These are phyloP conservation scores for Salvelinus alpinus DNA, from an alignment of 2,113 vertebrate species.

Conservation along the genomic window DNA sequence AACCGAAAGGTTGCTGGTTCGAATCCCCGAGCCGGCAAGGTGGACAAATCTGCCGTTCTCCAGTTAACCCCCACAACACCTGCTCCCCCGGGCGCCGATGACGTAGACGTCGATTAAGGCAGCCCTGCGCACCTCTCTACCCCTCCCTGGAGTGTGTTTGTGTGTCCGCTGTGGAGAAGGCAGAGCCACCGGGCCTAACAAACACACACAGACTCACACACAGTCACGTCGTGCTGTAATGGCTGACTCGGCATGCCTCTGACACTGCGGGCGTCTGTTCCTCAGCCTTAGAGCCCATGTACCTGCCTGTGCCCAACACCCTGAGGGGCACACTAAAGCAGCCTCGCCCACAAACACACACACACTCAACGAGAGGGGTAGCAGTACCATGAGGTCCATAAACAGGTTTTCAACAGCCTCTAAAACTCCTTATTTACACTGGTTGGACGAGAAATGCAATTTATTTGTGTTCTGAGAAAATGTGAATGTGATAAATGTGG, in stretches of 20 bases:
- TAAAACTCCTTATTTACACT: conserved; percentile 22
- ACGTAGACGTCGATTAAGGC: too few species aligned
- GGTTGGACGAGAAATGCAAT: neutral
- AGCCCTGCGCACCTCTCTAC: too few species aligned
- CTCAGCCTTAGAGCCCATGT: neutral
- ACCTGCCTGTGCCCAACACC: neutral
- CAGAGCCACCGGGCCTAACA: neutral
- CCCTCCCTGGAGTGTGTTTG: too few species aligned
- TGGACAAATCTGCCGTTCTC: too few species aligned
- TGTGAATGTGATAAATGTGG: too few species aligned
- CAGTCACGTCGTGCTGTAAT: neutral
- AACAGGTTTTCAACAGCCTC: conserved; percentile 14
- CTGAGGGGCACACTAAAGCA: neutral
- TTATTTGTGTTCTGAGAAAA: too few species aligned
- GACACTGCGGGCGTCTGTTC: neutral
- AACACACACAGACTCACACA: neutral
- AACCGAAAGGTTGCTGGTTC: too few species aligned
- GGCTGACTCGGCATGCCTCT: neutral
- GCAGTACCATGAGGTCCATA: neutral
- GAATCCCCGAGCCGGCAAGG: too few species aligned
- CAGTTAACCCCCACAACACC: too few species aligned
- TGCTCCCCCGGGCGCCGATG: too few species aligned
- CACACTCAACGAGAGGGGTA: neutral
- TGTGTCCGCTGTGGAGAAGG: neutral
- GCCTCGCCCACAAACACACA: neutral